Conservation (phyloP, 2,797 vertebrate genomes). For the Aphelocoma californica region DNA sequence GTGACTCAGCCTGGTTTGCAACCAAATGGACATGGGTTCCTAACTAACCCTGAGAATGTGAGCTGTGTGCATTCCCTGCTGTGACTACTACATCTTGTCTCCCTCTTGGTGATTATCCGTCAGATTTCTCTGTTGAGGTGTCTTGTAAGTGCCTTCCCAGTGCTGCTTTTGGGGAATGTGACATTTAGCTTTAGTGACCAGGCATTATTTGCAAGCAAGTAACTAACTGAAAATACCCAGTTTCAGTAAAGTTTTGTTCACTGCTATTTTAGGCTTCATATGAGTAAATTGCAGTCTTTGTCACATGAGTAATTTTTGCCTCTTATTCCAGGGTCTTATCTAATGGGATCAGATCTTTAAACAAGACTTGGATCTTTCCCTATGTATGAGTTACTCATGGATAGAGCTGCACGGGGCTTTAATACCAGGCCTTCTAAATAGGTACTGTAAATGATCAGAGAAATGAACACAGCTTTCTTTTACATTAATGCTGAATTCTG, state of each 20-base stretch:
- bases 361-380: neutral
- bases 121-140: neutral
- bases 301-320: neutral
- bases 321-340: neutral
- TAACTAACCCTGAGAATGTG: neutral
- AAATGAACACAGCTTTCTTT: neutral
- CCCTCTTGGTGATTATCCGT: neutral
- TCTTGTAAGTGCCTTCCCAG: neutral
- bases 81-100: neutral
- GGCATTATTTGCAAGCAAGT: neutral
- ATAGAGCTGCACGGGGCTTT: neutral
- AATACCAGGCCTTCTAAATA: neutral
- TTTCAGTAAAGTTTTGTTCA: neutral
- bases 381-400: neutral
- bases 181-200: neutral
- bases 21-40: neutral
- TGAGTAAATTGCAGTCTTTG: neutral
- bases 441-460: neutral
- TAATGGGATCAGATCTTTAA: neutral
- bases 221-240: neutral
- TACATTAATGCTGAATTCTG: neutral
- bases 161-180: neutral
- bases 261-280: neutral
- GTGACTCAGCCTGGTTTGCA: neutral
- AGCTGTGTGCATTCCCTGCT: neutral